Percentiles rank a stretch among this genome's conserved stretches.
Conservation (phyloP, 1,140 invertebrate species). For the Penaeus chinensis region DNA sequence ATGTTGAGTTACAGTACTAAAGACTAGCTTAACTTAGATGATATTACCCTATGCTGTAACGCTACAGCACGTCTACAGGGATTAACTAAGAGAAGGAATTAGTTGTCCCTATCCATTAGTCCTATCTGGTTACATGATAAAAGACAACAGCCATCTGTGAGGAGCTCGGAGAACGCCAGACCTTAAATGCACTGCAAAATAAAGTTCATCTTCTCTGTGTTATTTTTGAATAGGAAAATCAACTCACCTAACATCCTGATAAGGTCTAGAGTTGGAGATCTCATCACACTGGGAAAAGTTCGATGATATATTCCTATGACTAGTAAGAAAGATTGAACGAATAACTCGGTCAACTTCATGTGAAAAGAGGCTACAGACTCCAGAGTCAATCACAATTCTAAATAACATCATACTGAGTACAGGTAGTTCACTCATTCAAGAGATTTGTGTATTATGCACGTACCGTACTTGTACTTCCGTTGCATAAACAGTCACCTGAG, state of each 20-base stretch:
- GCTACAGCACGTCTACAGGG: conserved; percentile 39
- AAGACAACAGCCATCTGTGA: conserved; percentile 43
- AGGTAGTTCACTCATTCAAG: conserved; percentile 34
- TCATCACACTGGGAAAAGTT: conserved; percentile 32
- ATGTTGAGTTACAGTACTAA: conserved; percentile 49
- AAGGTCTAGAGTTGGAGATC: conserved; percentile 25
- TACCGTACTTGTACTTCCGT: not conserved
- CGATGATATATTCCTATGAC: conserved; percentile 43
- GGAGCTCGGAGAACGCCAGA: not conserved
- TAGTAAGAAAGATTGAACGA: conserved; percentile 32
- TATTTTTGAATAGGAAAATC: no score
- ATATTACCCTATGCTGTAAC: conserved; percentile 34
- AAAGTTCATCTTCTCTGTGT: no score
- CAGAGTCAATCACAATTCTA: conserved; percentile 35
- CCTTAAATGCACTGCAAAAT: not conserved
- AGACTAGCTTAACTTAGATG: conserved; percentile 20
- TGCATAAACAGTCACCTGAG: no score
- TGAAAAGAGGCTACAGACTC: conserved; percentile 43
- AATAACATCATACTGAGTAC: not conserved
- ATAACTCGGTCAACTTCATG: conserved; percentile 47
- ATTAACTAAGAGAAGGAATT: conserved; percentile 43
- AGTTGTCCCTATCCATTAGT: conserved; percentile 37
- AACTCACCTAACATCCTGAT: no score
- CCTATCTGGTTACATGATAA: conserved; percentile 22
- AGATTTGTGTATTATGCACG: conserved; percentile 41